These are phyloP conservation scores for Pharmacophagus antenor DNA, from an alignment of 2,888 invertebrate species.

Conservation along the genomic window DNA sequence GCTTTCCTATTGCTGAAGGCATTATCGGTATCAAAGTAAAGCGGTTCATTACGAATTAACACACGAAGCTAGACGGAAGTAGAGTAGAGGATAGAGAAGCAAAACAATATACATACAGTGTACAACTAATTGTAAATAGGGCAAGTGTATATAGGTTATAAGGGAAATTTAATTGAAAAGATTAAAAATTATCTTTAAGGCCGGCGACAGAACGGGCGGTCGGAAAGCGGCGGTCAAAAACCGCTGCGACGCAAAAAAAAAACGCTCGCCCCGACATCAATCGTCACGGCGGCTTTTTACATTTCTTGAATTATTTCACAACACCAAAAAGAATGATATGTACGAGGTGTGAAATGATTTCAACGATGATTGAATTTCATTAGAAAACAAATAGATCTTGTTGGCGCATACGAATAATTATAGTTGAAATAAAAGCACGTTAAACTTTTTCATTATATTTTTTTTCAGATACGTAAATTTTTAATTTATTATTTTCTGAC, in stretches of 20 bases:
- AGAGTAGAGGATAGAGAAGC: constrained; percentile 2
- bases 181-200: constrained; percentile 12
- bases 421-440: no score
- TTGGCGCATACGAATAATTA: background rate
- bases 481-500: no score
- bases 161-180: constrained; percentile 5
- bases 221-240: constrained; percentile 18
- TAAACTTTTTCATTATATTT: no score
- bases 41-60: background rate
- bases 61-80: constrained; percentile 2
- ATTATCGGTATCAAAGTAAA: constrained; percentile 25
- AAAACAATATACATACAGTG: background rate
- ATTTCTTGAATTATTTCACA: constrained; percentile 23
- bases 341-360: constrained; percentile 22
- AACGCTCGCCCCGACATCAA: background rate
- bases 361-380: constrained; percentile 4
- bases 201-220: constrained; percentile 26
- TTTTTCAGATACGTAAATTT: no score
- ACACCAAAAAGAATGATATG: constrained; percentile 29
- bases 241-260: background rate
- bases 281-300: no score
- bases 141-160: background rate
- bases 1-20: constrained; percentile 33
- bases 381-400: background rate
- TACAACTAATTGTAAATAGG: constrained; percentile 5